These are phyloP conservation scores for Anoplopoma fimbria DNA, from an alignment of 2,113 vertebrate species.

Conservation along the genomic window DNA sequence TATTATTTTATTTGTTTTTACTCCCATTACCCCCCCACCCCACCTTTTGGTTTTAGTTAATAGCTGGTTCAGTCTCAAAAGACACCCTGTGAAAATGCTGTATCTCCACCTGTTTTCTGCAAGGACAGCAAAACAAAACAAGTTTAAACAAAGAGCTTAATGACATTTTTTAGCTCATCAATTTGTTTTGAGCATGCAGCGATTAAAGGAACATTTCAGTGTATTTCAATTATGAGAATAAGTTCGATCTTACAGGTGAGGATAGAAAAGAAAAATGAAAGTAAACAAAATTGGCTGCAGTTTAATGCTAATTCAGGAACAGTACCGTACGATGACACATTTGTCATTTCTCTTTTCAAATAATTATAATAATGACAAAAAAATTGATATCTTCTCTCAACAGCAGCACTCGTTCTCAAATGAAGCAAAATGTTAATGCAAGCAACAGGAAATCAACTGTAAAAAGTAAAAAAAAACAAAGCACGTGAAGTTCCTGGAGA, in stretches of 20 bases:
- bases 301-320: conserved; percentile 12
- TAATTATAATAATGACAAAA: conserved; percentile 5
- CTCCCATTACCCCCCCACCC: background rate
- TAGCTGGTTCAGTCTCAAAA: background rate
- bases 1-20: background rate
- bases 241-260: background rate
- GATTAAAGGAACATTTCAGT: background rate
- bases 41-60: background rate
- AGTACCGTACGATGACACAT: background rate
- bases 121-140: background rate
- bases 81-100: background rate
- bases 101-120: background rate
- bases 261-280: background rate
- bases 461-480: background rate
- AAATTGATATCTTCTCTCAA: background rate
- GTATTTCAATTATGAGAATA: background rate
- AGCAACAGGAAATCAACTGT: background rate
- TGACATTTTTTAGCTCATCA: background rate
- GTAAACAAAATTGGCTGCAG: background rate
- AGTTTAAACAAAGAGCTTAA: background rate
- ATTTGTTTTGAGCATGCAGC: background rate
- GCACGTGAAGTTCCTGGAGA: background rate
- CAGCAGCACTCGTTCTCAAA: too few relatives aligned
- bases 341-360: conserved; percentile 1
- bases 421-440: too few relatives aligned